Base-by-base conservation (phyloP, 1,140 invertebrate species). In the Diprion similis region DNA sequence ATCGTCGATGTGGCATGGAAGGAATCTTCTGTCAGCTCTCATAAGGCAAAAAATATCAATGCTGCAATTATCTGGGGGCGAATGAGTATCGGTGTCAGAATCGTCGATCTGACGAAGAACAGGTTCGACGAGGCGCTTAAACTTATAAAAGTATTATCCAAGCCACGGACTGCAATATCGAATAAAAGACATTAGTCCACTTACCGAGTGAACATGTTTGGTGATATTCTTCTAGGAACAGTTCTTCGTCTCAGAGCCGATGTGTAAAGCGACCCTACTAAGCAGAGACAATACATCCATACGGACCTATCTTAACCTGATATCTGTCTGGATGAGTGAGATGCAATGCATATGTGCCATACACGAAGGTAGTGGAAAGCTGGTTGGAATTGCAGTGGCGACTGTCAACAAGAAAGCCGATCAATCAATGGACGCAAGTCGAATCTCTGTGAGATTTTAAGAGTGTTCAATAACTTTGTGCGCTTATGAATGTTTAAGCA, bases 61-160 rank as follows among this genome's bases (percentile, higher is more conserved):
- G 73, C 68, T 0, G 45, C 76, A 2, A 70, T 77, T 0, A 65
- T 76, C 6, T 81, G 78, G 78, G 72, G 78, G 24, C 76, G 80
- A 59, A 68, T 75, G 10, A 68, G 72, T 0, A 70, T 15, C 13
- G 79, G 80, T 64, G 80, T 77, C 67, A 72, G 80, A 70, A 78
- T 80, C 37, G 8, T 75, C 0, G 77, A 76, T 66, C 75, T 79
- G 6, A 13, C 47, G 18, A 13, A 69, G 13, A 70, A 80, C 13
- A 74, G 18, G 70, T 74, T 72, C 15, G 67, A 70, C 9, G 70
- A 78, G 65, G 51, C 77, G 10, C 10, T 79, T 1, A 11, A 68
- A 0, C 73, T 80, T 66, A 46, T 80, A 64, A 78, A 74, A 73
- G 80, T 81, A 78, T 65, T 15, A 45, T 72, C 71, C 17, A 74